These are phyloP conservation scores for Struthio camelus DNA, from an alignment of 2,113 vertebrate genomes.

Conservation along the genomic window DNA sequence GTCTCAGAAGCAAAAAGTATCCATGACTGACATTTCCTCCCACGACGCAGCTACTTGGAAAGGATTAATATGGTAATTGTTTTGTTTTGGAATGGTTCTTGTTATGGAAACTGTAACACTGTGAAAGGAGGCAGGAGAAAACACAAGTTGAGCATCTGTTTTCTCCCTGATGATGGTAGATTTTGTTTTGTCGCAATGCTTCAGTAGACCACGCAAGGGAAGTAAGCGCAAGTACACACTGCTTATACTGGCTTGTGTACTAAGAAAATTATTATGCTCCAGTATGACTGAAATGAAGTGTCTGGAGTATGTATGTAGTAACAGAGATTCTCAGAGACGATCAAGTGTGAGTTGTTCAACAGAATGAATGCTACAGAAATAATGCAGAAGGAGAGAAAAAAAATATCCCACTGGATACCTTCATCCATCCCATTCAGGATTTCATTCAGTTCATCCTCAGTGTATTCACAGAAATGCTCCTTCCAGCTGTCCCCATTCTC, in stretches of 20 bases:
- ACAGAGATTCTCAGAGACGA: neutral
- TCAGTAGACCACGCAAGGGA: neutral
- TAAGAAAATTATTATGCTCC: neutral
- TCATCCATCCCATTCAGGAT: constrained; percentile 97
- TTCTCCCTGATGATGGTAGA: neutral
- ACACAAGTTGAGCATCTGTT: neutral
- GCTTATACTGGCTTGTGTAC: neutral
- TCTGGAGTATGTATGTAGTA: neutral
- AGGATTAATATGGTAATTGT: neutral
- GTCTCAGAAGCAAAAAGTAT: neutral
- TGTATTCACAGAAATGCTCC: constrained; percentile 95
- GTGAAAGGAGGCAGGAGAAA: neutral
- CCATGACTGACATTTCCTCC: constrained; percentile 6
- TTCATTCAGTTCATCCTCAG: constrained; percentile 93
- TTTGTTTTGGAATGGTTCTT: constrained; percentile 31
- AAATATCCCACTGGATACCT: constrained; percentile 72
- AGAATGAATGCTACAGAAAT: neutral
- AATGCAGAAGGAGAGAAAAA: neutral
- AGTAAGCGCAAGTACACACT: neutral
- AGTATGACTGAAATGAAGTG: neutral
- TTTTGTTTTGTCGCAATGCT: neutral
- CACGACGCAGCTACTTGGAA: neutral
- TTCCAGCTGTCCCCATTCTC: constrained; percentile 98
- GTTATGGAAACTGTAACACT: neutral
- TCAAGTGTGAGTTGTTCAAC: neutral